Evolutionary conservation across 1,140 invertebrate species (phyloP), one percentile per base, ranked within the genome.

Genomic region (Triops cancriformis): DNA sequence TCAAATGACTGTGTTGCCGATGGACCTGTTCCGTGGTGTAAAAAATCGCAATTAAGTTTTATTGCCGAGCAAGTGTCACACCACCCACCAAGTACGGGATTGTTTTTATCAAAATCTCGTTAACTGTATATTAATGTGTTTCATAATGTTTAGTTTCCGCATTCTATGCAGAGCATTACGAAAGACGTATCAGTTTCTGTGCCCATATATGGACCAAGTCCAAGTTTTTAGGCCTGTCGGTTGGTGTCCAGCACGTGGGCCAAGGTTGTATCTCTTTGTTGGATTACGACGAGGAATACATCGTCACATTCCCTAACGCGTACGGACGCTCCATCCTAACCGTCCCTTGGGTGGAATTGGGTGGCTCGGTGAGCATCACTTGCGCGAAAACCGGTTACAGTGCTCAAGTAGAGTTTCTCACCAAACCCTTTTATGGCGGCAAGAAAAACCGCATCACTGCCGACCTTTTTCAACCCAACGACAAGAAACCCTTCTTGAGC

Each of bases 51-150:
- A 82, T 87, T 97, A 5, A 90, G 91, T 10, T 99, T 98, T 85
- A 89, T 97, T 79, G 96, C 97, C 2, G 98, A 99, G 86, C 98
- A 99, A 87, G 98, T 99, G 5, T 98, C 96, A 11, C 98, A 99
- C 88, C 98, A 99, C 89, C 98, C 98, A 12, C 98, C 98, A 80
- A 93, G 94, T 94, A 87, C 87, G 85, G 7, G 74, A 72, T n/a
- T 76, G 74, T 31, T 73, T 45, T 74, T 5, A n/a, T 43, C 28
- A 64, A 41, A 26, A n/a, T 74, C 74, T 27, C 43, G 14, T 27
- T 43, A 9, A 7, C 14, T 0, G 31, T n/a, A 28, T 26, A 14
- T 18, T 1, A 76, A 76, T 23, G n/a, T 18, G 10, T 14, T 28
- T 6, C 11, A 18, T 37, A 5, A 11, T 74, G 9, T 26, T 78